A percentile compares a stretch with the other conserved stretches of the same genome.
Evolutionary conservation across 1,140 invertebrate species (phyloP).

Genomic region (Wiebesia pumilae): DNA sequence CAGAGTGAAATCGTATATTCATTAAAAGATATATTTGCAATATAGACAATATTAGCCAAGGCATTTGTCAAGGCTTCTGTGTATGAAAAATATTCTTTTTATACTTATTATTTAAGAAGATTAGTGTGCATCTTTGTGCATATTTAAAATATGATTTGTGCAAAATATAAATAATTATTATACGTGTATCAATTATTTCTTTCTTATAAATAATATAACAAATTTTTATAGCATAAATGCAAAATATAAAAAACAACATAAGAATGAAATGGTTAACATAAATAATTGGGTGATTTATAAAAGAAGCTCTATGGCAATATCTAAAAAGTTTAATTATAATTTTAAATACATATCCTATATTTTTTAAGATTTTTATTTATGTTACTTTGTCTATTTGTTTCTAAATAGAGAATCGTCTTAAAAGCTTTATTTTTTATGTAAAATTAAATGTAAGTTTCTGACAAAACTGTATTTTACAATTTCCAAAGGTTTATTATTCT

Average conservation of each 20-base stretch:
- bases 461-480: background rate
- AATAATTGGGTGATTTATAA: constrained; percentile 12
- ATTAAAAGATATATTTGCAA: constrained; percentile 38
- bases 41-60: constrained; percentile 18
- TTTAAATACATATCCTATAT: background rate
- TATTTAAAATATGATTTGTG: constrained; percentile 21
- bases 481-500: background rate
- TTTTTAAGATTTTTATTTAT: background rate
- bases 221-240: background rate
- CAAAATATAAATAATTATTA: constrained; percentile 12
- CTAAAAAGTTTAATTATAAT: constrained; percentile 11
- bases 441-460: background rate
- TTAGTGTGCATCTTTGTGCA: constrained; percentile 15
- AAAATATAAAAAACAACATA: constrained; percentile 3
- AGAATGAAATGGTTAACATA: constrained; percentile 23
- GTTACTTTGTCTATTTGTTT: background rate
- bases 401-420: background rate
- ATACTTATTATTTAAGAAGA: background rate
- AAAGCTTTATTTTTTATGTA: too few relatives aligned
- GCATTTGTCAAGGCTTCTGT: constrained; percentile 25
- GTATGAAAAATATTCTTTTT: constrained; percentile 29
- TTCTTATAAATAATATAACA: constrained; percentile 26
- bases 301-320: constrained; percentile 14
- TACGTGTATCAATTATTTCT: background rate
- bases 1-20: constrained; percentile 27